Percentiles rank a stretch among this genome's conserved stretches.
These are phyloP conservation scores for Gymnocephalus cernua DNA, from an alignment of 2,113 vertebrate species.

Conservation along the genomic window DNA sequence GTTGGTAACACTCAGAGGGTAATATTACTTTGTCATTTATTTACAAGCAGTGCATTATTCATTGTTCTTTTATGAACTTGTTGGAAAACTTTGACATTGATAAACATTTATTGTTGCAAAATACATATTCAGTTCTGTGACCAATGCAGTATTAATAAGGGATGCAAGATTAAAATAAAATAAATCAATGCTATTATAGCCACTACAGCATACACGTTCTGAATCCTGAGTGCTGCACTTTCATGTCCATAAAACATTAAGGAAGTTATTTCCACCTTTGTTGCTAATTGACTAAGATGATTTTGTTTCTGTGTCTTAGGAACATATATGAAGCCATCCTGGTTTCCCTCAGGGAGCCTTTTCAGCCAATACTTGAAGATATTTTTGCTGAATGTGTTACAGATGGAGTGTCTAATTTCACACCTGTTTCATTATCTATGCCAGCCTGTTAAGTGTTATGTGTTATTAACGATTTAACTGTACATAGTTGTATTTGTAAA, in stretches of 20 bases:
- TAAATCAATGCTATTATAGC: background rate
- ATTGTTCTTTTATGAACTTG: background rate
- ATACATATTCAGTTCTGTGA: background rate
- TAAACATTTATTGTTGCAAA: background rate
- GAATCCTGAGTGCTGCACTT: background rate
- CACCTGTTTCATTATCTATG: constrained; percentile 8
- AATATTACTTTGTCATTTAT: background rate
- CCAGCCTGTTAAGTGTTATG: constrained; percentile 38
- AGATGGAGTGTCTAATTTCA: constrained; percentile 19
- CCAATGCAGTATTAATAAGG: background rate
- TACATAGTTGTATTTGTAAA: constrained; percentile 53
- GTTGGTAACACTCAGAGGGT: constrained; percentile 3
- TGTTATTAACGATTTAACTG: constrained; percentile 28
- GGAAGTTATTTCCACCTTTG: background rate
- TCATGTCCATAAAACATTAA: background rate
- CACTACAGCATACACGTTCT: background rate
- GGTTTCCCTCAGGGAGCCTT: constrained; percentile 16
- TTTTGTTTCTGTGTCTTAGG: constrained; percentile 66
- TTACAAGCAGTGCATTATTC: background rate
- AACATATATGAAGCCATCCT: constrained; percentile 54
- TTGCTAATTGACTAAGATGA: background rate
- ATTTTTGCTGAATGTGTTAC: constrained; percentile 53
- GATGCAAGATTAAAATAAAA: background rate
- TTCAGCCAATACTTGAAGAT: constrained; percentile 65
- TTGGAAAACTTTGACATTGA: background rate